A percentile compares a stretch with the other conserved stretches of the same genome.
phyloP scores from a whole-genome alignment of 1,140 invertebrate genomes.

The Lerema accius region DNA sequence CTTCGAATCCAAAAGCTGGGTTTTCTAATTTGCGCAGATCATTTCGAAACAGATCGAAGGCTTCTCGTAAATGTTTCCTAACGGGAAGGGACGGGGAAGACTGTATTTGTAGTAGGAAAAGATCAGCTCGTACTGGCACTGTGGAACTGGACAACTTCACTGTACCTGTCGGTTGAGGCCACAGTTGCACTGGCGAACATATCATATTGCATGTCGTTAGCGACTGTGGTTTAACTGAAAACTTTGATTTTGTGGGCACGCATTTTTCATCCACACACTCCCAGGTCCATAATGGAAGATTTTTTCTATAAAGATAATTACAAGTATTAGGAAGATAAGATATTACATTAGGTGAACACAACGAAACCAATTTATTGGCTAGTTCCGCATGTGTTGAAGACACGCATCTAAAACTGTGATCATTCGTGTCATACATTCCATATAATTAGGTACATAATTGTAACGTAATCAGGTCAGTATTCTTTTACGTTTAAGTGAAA shows the following conservation, averaged over 20 bases:
- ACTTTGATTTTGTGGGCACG: constrained; percentile 49
- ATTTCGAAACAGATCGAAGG: constrained; percentile 51
- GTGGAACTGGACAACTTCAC: constrained; percentile 75
- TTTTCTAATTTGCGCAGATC: constrained; percentile 45
- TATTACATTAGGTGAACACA: no score
- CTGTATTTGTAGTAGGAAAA: constrained; percentile 48
- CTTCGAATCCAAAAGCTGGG: constrained; percentile 37
- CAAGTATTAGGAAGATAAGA: no score
- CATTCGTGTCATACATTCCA: no score
- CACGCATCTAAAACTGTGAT: no score
- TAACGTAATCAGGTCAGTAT: no score
- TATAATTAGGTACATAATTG: no score
- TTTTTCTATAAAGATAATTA: constrained; percentile 25
- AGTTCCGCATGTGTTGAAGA: no score
- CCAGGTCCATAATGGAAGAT: constrained; percentile 69
- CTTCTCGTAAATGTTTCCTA: constrained; percentile 43
- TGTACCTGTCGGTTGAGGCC: constrained; percentile 82
- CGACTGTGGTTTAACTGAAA: constrained; percentile 59
- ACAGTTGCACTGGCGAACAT: constrained; percentile 80
- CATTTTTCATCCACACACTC: constrained; percentile 66
- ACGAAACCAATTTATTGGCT: no score
- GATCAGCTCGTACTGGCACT: constrained; percentile 65
- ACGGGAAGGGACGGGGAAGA: constrained; percentile 43
- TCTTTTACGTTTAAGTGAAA: no score
- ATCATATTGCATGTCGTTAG: constrained; percentile 83